Conservation (phyloP, 2,113 vertebrate species). For the Mionectes macconnelli region DNA sequence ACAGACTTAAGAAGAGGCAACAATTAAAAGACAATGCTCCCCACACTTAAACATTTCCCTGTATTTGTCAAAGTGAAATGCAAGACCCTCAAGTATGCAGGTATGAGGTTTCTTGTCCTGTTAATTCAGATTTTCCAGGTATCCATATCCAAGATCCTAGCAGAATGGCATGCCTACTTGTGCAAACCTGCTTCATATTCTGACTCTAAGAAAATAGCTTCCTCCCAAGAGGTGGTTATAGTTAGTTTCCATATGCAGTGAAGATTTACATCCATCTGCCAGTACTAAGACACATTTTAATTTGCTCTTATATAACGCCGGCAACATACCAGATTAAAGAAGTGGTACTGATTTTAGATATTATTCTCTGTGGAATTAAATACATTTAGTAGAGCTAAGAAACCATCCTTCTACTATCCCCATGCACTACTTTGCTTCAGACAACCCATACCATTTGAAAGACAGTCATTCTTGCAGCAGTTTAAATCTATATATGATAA, state of each 20-base stretch:
- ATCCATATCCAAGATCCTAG: not conserved
- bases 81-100: not conserved
- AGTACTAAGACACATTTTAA: not conserved
- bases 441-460: not conserved
- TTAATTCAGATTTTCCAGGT: not conserved
- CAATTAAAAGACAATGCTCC: not conserved
- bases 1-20: not conserved
- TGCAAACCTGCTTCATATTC: not conserved
- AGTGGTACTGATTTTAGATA: not conserved
- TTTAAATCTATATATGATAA: not conserved
- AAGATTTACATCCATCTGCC: slow-evolving; percentile 49
- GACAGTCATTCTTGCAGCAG: not conserved
- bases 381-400: not conserved
- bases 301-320: not conserved
- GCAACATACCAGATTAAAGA: not conserved
- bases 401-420: not conserved
- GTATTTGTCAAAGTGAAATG: not conserved
- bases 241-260: slow-evolving; percentile 32
- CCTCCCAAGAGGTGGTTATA: slow-evolving; percentile 26
- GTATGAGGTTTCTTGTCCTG: not conserved
- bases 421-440: not conserved
- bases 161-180: not conserved
- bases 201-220: not conserved
- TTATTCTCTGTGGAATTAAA: not conserved
- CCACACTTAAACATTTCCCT: not conserved